Percentiles rank a stretch among this genome's conserved stretches.
phyloP scores from a whole-genome alignment of 2,888 invertebrate species.

The Aspidiotus destructor region DNA sequence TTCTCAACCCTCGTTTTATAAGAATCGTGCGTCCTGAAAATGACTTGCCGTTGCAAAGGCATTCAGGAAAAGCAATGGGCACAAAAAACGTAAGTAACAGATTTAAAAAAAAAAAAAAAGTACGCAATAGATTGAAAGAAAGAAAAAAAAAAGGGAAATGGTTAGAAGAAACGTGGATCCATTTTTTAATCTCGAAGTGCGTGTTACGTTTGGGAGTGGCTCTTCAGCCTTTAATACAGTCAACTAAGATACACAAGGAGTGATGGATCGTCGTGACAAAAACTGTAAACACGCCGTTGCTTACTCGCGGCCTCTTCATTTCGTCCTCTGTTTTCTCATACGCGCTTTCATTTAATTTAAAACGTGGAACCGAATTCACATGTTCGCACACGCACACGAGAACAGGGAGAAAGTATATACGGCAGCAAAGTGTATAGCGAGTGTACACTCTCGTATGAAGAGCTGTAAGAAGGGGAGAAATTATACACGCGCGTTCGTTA shows the following conservation, averaged over 20 bases:
- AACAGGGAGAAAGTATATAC: not conserved
- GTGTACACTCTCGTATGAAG: not conserved
- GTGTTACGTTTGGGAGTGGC: constrained; percentile 6
- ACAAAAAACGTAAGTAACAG: not conserved
- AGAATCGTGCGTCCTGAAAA: too few species aligned
- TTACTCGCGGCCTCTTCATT: constrained; percentile 8
- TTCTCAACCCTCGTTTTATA: too few species aligned
- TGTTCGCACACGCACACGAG: not conserved
- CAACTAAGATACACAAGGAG: constrained; percentile 6
- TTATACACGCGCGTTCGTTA: constrained; percentile 1
- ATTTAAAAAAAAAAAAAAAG: not conserved
- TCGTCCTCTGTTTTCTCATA: constrained; percentile 1
- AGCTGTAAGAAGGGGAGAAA: not conserved
- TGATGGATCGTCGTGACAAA: constrained; percentile 16
- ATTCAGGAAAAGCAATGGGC: not conserved
- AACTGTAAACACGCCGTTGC: constrained; percentile 9
- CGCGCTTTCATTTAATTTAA: not conserved
- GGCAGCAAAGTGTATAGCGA: not conserved
- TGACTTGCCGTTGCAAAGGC: too few species aligned
- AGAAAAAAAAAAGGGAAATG: not conserved
- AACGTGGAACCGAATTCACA: not conserved
- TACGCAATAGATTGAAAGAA: not conserved
- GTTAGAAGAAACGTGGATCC: not conserved
- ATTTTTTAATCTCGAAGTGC: not conserved
- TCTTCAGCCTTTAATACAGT: constrained; percentile 13